Conservation (phyloP, 2,113 vertebrate genomes). For the Thomomys bottae region DNA sequence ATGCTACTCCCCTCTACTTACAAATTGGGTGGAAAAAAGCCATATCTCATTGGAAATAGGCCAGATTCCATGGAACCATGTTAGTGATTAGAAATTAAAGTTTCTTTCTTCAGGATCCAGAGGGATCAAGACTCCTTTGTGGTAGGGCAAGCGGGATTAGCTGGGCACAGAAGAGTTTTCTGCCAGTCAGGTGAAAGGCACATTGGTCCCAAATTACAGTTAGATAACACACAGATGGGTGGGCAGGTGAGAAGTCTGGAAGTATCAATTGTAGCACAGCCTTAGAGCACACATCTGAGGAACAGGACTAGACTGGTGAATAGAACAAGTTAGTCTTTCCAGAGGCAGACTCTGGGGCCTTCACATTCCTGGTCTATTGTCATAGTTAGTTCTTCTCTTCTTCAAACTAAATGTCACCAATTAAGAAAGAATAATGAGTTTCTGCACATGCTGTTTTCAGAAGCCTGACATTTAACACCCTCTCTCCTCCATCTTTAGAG, state of each 20-base stretch:
- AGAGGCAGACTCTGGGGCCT: neutral
- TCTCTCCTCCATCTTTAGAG: neutral
- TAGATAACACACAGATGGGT: neutral
- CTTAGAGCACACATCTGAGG: neutral
- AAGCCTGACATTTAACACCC: neutral
- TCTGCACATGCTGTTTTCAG: neutral
- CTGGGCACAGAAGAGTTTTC: neutral
- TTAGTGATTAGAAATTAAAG: neutral
- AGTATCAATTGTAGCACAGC: neutral
- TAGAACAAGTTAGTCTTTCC: neutral
- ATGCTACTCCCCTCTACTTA: neutral
- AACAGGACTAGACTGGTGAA: neutral
- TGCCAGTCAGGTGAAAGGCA: neutral
- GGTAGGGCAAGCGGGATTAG: no score
- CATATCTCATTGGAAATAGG: neutral
- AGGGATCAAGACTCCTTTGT: neutral
- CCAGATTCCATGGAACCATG: neutral
- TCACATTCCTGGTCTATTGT: neutral
- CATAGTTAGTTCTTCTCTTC: accelerated
- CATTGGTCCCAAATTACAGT: neutral
- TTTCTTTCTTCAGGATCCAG: neutral
- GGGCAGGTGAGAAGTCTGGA: neutral
- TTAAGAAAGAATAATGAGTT: neutral
- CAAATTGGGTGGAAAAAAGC: neutral
- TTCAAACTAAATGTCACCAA: neutral